Conservation (phyloP, 2,113 vertebrate genomes). For the Vireo altiloquus region DNA sequence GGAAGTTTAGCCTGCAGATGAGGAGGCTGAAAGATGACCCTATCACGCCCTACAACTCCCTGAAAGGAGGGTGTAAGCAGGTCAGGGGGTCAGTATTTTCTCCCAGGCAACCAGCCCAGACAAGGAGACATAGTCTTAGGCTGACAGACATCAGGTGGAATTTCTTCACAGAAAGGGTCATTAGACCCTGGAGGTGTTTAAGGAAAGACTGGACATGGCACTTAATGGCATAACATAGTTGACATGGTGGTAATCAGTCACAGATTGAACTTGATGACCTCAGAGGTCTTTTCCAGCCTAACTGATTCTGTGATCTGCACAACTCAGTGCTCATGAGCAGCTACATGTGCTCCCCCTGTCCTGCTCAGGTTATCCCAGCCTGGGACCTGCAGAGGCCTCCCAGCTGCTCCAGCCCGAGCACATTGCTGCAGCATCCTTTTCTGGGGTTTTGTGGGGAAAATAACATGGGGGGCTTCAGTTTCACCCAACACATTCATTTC, state of each 20-base stretch:
- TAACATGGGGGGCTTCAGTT: background rate
- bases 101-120: background rate
- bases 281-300: background rate
- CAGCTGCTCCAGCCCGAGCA: background rate
- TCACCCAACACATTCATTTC: background rate
- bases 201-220: background rate
- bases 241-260: background rate
- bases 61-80: background rate
- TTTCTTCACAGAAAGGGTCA: background rate
- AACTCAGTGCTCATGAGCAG: background rate
- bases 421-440: background rate
- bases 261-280: background rate
- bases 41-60: background rate
- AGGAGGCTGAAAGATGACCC: background rate
- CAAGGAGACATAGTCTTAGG: background rate
- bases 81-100: background rate
- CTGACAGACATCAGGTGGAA: background rate
- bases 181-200: background rate
- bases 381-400: rapidly evolving
- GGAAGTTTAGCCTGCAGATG: background rate
- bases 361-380: background rate
- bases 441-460: background rate
- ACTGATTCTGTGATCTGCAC: background rate
- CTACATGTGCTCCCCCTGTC: rapidly evolving
- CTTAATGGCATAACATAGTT: rapidly evolving